Conservation (phyloP, 2,888 invertebrate genomes). For the Andricus curvator region DNA sequence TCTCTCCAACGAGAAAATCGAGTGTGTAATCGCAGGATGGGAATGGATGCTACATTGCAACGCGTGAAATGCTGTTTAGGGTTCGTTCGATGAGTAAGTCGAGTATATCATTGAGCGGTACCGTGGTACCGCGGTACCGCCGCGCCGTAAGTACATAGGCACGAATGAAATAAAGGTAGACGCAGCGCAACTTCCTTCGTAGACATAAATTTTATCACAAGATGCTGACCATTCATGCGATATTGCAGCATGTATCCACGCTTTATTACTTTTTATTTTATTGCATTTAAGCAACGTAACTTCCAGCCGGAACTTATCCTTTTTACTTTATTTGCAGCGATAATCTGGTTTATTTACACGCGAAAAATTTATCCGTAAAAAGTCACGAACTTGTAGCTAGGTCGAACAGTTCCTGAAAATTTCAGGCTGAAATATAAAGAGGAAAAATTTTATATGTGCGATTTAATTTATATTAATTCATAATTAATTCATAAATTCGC, state of each 20-base stretch:
- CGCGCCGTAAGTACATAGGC: slow-evolving; percentile 31
- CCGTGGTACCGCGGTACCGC: not conserved
- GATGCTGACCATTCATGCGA: slow-evolving; percentile 34
- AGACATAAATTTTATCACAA: slow-evolving; percentile 40
- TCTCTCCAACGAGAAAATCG: slow-evolving; percentile 34
- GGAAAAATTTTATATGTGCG: too few species aligned
- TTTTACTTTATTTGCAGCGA: slow-evolving; percentile 13
- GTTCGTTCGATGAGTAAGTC: slow-evolving; percentile 36
- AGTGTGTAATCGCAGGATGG: slow-evolving; percentile 30
- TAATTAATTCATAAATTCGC: too few species aligned
- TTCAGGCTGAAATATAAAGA: too few species aligned
- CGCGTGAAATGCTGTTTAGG: slow-evolving; percentile 39
- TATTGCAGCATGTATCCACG: slow-evolving; percentile 27
- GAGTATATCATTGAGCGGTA: slow-evolving; percentile 35
- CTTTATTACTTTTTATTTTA: slow-evolving; percentile 34
- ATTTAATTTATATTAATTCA: too few species aligned
- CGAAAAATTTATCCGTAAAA: too few species aligned
- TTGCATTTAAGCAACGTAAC: slow-evolving; percentile 26
- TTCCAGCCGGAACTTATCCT: slow-evolving; percentile 22
- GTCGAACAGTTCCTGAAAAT: too few species aligned
- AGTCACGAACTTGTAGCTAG: too few species aligned
- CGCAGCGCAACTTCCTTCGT: slow-evolving; percentile 11
- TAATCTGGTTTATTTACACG: slow-evolving; percentile 27
- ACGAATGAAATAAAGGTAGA: slow-evolving; percentile 23
- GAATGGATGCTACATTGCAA: slow-evolving; percentile 28